Percentiles rank a stretch among this genome's conserved stretches.
Evolutionary conservation across 2,888 invertebrate species (phyloP).

Genomic region (Dasypogon diadema): DNA sequence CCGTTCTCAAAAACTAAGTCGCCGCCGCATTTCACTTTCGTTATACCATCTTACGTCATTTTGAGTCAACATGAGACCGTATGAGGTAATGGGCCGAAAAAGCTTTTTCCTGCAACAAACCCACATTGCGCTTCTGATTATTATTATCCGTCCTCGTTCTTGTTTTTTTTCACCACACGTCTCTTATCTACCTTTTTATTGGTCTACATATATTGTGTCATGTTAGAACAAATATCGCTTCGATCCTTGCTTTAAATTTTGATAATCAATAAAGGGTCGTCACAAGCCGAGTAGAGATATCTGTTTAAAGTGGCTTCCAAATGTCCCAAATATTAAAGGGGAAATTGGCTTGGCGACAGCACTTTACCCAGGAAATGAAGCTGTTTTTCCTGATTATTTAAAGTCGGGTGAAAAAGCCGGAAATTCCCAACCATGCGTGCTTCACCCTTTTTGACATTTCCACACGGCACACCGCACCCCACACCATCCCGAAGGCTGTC

Average conservation of each 20-base stretch:
- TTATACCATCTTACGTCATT: conserved; percentile 38
- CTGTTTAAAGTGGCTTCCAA: too few species aligned
- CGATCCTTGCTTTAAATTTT: too few species aligned
- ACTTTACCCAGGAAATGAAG: conserved; percentile 12
- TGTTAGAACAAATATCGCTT: too few species aligned
- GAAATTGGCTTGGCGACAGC: conserved; percentile 18
- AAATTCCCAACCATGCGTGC: conserved; percentile 30
- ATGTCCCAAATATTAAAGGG: background rate
- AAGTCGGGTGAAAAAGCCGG: conserved; percentile 20
- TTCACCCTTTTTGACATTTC: background rate
- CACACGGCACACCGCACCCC: too few species aligned
- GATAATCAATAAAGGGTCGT: too few species aligned
- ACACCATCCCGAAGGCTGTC: background rate
- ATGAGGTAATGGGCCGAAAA: conserved; percentile 26
- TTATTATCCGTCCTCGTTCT: background rate
- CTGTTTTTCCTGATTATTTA: conserved; percentile 20
- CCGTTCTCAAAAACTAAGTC: background rate
- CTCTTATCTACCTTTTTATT: too few species aligned
- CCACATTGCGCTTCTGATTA: background rate
- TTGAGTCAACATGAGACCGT: background rate
- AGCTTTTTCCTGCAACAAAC: background rate
- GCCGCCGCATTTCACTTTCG: conserved; percentile 44
- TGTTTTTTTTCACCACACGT: too few species aligned
- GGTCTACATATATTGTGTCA: too few species aligned
- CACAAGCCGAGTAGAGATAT: too few species aligned